A percentile compares a stretch with the other conserved stretches of the same genome.
These are phyloP conservation scores for Tipula confusa DNA, from an alignment of 2,888 invertebrate genomes.

Conservation along the genomic window DNA sequence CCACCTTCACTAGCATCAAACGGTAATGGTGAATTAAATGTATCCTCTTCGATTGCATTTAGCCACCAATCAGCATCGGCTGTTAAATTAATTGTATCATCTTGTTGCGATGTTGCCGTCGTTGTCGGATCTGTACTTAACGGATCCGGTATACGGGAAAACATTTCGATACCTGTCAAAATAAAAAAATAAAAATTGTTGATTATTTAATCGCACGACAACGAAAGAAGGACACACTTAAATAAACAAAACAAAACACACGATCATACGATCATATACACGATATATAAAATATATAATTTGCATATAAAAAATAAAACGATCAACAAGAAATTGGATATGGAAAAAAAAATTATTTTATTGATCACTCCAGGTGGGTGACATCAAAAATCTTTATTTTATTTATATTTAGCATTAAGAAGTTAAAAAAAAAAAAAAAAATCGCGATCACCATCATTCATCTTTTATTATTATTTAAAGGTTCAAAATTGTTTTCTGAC, in stretches of 20 bases:
- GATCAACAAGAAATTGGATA: conserved; percentile 13
- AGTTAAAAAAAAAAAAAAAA: not conserved
- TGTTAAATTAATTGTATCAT: conserved; percentile 34
- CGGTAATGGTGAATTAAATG: conserved; percentile 49
- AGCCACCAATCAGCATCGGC: conserved; percentile 48
- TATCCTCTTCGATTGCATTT: conserved; percentile 49
- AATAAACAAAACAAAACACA: not conserved
- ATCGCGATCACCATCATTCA: conserved; percentile 28
- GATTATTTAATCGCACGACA: not conserved
- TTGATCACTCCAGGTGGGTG: conserved; percentile 26
- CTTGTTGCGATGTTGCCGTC: conserved; percentile 36
- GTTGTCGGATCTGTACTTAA: conserved; percentile 21
- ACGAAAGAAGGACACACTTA: not conserved
- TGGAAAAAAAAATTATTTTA: not conserved
- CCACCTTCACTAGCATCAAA: conserved; percentile 51
- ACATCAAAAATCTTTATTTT: conserved; percentile 21
- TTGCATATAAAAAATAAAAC: not conserved
- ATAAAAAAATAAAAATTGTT: not conserved
- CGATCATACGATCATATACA: not conserved
- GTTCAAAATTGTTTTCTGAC: conserved; percentile 25
- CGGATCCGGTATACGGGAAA: conserved; percentile 28
- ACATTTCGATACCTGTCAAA: conserved; percentile 27
- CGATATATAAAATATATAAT: not conserved
- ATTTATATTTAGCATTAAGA: not conserved
- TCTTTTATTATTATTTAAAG: conserved; percentile 7